These are phyloP conservation scores for Mohoua ochrocephala DNA, from an alignment of 2,113 vertebrate species.

Conservation along the genomic window DNA sequence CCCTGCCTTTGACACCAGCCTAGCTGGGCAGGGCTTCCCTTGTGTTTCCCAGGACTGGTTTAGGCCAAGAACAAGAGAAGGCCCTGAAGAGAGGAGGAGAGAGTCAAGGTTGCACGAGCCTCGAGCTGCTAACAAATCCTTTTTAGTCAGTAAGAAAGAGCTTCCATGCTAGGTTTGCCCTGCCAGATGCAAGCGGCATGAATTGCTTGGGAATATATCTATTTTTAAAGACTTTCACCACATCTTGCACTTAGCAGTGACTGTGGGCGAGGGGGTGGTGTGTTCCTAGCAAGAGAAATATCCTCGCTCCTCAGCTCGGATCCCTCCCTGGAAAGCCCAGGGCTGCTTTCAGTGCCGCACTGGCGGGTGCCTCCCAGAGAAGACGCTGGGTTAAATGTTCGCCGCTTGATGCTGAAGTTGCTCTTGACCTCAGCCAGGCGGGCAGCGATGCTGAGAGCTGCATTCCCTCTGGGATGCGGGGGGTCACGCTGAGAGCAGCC, in stretches of 20 bases:
- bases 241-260: conserved; percentile 51
- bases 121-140: background rate
- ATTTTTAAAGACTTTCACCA: conserved; percentile 55
- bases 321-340: conserved; percentile 11
- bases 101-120: conserved; percentile 14
- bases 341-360: background rate
- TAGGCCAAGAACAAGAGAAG: conserved; percentile 50
- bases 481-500: background rate
- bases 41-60: conserved; percentile 49
- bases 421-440: background rate
- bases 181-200: conserved; percentile 36
- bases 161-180: conserved; percentile 28
- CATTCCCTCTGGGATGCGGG: fast-evolving
- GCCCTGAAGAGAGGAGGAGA: conserved; percentile 24
- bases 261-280: conserved; percentile 40
- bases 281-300: conserved; percentile 45
- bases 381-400: background rate
- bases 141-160: conserved; percentile 33
- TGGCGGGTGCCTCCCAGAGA: background rate
- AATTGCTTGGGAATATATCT: conserved; percentile 61
- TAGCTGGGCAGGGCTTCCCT: conserved; percentile 61
- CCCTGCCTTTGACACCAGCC: conserved; percentile 67
- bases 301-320: background rate
- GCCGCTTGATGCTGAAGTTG: background rate
- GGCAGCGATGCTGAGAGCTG: background rate